Evolutionary conservation across 2,888 invertebrate genomes (phyloP).

Genomic region (Phaedon cochleariae): DNA sequence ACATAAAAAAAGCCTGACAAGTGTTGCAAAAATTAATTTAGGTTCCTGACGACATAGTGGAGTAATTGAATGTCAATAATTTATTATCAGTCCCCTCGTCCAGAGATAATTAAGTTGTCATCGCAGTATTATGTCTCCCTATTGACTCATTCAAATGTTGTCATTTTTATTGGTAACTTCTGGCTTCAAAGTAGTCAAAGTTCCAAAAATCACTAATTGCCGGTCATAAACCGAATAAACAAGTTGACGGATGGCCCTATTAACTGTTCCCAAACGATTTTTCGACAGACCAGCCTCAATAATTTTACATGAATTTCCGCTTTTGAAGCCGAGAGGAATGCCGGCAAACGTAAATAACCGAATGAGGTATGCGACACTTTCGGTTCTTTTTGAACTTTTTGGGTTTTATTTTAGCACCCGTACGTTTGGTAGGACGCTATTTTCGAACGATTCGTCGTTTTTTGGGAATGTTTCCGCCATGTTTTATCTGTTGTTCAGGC

Average conservation of each 20-base stretch:
- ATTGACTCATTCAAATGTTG: not conserved
- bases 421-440: slow-evolving; percentile 5
- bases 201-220: not conserved
- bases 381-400: slow-evolving; percentile 15
- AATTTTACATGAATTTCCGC: slow-evolving; percentile 8
- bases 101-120: too few relatives aligned
- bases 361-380: slow-evolving; percentile 6
- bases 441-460: slow-evolving; percentile 9
- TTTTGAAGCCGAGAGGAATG: slow-evolving; percentile 6
- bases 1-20: too few relatives aligned
- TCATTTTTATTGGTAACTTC: not conserved
- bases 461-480: slow-evolving; percentile 8
- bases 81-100: too few relatives aligned
- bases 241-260: slow-evolving; percentile 9
- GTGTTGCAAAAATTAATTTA: too few relatives aligned
- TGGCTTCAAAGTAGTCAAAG: not conserved
- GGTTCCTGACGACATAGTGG: too few relatives aligned
- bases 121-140: too few relatives aligned
- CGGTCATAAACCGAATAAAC: slow-evolving; percentile 14
- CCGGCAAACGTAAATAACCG: slow-evolving; percentile 12
- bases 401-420: slow-evolving; percentile 9
- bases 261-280: not conserved
- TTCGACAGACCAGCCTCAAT: not conserved
- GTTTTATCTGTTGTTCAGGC: not conserved
- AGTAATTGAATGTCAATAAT: too few relatives aligned